phyloP scores from a whole-genome alignment of 1,140 invertebrate species.

The Drosophila neocordata region DNA sequence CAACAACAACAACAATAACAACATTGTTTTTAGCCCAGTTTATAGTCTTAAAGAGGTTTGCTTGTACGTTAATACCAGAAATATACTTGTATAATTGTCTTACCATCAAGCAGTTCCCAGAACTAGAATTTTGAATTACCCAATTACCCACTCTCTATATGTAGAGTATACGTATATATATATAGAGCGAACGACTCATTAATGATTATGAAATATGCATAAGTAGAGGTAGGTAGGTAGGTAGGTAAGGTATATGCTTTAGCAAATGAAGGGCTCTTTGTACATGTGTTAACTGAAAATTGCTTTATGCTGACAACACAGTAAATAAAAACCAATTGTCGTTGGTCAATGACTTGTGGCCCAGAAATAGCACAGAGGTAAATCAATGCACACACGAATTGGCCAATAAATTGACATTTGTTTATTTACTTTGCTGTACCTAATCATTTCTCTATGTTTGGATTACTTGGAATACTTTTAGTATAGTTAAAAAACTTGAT shows the following conservation, averaged over 20 bases:
- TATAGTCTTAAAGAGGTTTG: slow-evolving; percentile 37
- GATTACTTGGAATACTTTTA: background rate
- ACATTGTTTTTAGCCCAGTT: slow-evolving; percentile 3
- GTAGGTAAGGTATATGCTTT: slow-evolving; percentile 9
- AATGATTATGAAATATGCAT: slow-evolving; percentile 70
- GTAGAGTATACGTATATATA: slow-evolving; percentile 31
- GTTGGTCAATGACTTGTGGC: slow-evolving; percentile 1
- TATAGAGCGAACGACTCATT: slow-evolving; percentile 76
- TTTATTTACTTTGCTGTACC: background rate
- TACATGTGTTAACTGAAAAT: background rate
- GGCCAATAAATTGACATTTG: background rate
- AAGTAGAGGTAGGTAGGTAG: slow-evolving; percentile 5
- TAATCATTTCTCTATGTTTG: background rate
- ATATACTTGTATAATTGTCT: slow-evolving; percentile 4
- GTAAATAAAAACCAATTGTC: background rate
- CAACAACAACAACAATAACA: slow-evolving; percentile 14
- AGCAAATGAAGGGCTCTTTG: background rate
- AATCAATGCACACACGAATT: background rate
- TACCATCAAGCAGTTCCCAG: slow-evolving; percentile 51
- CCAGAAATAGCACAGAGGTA: background rate
- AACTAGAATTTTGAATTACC: slow-evolving; percentile 34
- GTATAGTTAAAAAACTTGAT: too few species aligned
- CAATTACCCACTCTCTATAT: slow-evolving; percentile 2
- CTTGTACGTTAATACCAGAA: slow-evolving; percentile 44
- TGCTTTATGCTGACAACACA: background rate